Percentiles rank a stretch among this genome's conserved stretches.
These are phyloP conservation scores for Glossosoma conforme DNA, from an alignment of 1,140 invertebrate genomes.

Conservation along the genomic window DNA sequence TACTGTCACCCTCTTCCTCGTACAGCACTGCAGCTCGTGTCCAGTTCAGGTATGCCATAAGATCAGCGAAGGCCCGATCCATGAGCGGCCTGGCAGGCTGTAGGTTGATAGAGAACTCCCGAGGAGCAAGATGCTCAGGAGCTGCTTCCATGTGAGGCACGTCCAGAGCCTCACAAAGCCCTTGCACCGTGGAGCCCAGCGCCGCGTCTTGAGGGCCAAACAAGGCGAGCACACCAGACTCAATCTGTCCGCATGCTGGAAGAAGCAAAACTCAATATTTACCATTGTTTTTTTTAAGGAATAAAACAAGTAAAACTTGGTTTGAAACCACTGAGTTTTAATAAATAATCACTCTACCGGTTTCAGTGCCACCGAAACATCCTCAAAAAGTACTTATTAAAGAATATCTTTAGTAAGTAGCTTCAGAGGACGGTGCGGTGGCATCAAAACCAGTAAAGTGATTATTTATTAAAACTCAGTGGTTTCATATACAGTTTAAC, in stretches of 20 bases:
- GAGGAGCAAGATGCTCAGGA: conserved; percentile 51
- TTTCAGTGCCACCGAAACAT: no score
- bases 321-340: no score
- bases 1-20: conserved; percentile 60
- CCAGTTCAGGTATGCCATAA: conserved; percentile 89
- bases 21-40: conserved; percentile 90
- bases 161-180: conserved; percentile 82
- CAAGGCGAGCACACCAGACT: conserved; percentile 79
- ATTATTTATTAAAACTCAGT: no score
- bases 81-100: conserved; percentile 81
- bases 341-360: no score
- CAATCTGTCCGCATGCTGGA: conserved; percentile 81
- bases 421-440: no score
- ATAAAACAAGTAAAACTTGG: no score
- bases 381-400: no score
- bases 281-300: no score
- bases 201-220: conserved; percentile 83
- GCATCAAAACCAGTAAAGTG: no score
- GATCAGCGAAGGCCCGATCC: conserved; percentile 79
- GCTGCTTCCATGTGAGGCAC: conserved; percentile 81
- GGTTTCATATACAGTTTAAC: no score
- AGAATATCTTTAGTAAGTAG: no score
- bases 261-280: no score
- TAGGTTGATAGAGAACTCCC: conserved; percentile 77
- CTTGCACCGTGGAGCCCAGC: conserved; percentile 83